phyloP scores from a whole-genome alignment of 2,113 vertebrate genomes.

The Syngnathus typhle region DNA sequence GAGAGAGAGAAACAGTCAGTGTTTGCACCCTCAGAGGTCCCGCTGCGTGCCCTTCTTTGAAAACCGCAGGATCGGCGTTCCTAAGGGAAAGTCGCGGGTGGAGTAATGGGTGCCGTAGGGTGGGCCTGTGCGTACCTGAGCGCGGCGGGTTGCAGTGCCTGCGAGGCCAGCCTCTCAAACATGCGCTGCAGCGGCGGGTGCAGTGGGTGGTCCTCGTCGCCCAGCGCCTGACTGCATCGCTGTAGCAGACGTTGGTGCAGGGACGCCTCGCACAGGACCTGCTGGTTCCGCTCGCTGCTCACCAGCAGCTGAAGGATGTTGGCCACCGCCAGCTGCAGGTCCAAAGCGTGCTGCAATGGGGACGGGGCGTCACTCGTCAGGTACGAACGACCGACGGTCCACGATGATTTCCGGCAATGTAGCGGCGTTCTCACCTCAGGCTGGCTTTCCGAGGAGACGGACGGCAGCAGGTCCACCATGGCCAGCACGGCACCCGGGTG shows the following conservation, averaged over 20 bases:
- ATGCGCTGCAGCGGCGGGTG: conserved; percentile 93
- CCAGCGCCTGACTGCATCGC: conserved; percentile 86
- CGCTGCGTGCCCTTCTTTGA: background rate
- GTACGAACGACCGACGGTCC: background rate
- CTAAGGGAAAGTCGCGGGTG: too few relatives aligned
- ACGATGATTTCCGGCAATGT: background rate
- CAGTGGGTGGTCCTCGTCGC: conserved; percentile 89
- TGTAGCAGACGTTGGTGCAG: conserved; percentile 88
- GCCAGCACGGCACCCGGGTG: conserved; percentile 92
- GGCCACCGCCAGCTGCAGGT: conserved; percentile 91
- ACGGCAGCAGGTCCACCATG: conserved; percentile 91
- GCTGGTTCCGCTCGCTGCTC: conserved; percentile 92
- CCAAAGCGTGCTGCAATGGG: conserved; percentile 82
- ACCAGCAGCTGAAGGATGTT: conserved; percentile 91
- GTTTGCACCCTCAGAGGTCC: background rate
- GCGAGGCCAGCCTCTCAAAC: conserved; percentile 95
- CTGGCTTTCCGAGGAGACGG: conserved; percentile 82
- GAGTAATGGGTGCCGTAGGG: too few relatives aligned
- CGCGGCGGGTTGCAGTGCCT: conserved; percentile 91
- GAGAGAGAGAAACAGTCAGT: background rate
- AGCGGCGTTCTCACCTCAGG: conserved; percentile 79
- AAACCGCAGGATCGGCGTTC: background rate
- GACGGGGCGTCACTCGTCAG: background rate
- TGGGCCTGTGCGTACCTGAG: conserved; percentile 74
- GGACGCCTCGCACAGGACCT: conserved; percentile 89